Evolutionary conservation across 2,888 invertebrate genomes (phyloP), one percentile per base, ranked within the genome.

Genomic region (Xestia xanthographa): DNA sequence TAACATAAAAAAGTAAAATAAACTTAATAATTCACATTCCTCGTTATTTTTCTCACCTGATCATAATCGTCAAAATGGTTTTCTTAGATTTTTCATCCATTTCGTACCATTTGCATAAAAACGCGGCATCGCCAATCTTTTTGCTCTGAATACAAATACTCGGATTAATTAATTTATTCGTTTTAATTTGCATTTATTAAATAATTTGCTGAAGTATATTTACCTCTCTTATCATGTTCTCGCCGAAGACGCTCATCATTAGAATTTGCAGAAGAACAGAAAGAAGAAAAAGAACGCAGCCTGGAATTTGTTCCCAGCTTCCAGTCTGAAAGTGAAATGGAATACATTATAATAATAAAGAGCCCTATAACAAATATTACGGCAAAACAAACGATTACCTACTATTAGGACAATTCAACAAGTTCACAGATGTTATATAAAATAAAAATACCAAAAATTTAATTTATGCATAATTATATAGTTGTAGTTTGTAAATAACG

Each of bases 221-320:
- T 90, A 94, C 95, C 91, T 95, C 93, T 82, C 87, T 88, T 68
- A 94, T 93, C 45, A 95, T 86, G 76, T 93, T 92, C 90, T 95
- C 95, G 4, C 95, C 95, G 68, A 94, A 95, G 8, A 93, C 90
- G 79, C 95, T 93, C 91, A 94, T 95, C 92, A 94, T 94, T 45
- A 95, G 86, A 75, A 95, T 94, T 89, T 95, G 95, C 50, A 94
- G 65, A 2, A 95, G 79, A 8, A 94, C 92, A 1, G 94, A 94
- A 5, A 87, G 71, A 5, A 95, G 86, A 79, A 95, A 95, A 43
- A 95, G 86, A 22, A 95, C 72, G 53, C 91, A 91, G 5, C 92
- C 93, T 11, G 95, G 94, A 45, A 93, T 82, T 89, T 93, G 90
- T 43, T 90, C 85, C 88, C 91, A 89, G 34, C 86, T 88, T 56